These are phyloP conservation scores for Dasypus novemcinctus DNA, from an alignment of 2,113 vertebrate species.

Conservation along the genomic window DNA sequence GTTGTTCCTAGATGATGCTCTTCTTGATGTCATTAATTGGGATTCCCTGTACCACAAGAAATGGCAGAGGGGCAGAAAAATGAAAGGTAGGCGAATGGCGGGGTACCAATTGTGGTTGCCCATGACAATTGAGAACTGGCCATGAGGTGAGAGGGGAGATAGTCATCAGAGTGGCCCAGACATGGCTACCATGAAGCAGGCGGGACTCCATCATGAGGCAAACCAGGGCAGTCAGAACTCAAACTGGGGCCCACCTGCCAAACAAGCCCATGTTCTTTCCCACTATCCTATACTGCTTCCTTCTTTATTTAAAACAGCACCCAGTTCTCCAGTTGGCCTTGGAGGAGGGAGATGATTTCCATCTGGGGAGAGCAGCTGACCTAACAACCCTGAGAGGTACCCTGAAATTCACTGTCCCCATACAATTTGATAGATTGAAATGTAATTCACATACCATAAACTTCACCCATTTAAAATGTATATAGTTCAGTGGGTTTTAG, in stretches of 20 bases:
- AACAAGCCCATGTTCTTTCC: neutral
- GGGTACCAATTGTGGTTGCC: neutral
- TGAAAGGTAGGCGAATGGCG: neutral
- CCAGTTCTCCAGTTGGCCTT: neutral
- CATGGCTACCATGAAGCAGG: neutral
- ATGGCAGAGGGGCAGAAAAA: neutral
- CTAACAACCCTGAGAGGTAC: neutral
- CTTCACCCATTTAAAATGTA: neutral
- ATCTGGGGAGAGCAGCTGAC: neutral
- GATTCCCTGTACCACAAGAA: neutral
- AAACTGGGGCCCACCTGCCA: neutral
- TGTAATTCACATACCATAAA: slow-evolving; percentile 16
- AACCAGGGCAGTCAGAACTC: neutral
- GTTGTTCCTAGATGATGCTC: neutral
- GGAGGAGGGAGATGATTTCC: neutral
- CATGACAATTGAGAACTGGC: neutral
- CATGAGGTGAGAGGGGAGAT: neutral
- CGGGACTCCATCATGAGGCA: neutral
- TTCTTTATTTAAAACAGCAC: neutral
- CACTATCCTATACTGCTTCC: neutral
- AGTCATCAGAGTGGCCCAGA: neutral
- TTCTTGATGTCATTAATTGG: neutral
- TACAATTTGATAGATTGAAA: neutral
- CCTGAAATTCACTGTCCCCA: neutral
- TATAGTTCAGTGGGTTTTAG: neutral